Base-by-base conservation (phyloP, 2,113 vertebrate genomes). In the Apteryx mantelli region DNA sequence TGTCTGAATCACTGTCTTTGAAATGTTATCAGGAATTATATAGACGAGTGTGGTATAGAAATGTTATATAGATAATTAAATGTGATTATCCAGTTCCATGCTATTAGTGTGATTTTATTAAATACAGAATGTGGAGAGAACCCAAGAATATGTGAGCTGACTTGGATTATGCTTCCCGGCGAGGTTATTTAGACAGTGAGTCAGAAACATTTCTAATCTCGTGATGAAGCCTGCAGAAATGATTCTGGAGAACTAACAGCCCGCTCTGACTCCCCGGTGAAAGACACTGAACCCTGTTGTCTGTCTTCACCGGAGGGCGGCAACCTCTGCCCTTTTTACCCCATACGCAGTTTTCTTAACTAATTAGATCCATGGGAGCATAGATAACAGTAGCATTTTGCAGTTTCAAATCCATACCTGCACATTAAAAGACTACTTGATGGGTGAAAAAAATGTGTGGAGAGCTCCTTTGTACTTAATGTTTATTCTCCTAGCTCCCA, bases 51-150 rank as follows among this genome's bases (percentile, higher is more conserved):
- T 1, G 79, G 86, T 69, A 2, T 58, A 85, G 88, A 71, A 94
- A 94, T 8, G 20, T 30, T 53, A 17, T 9, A 0, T 50, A 74
- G 97, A 56, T 96, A 96, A 96, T 87, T 13, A 91, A 82, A 71
- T 90, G 84, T 0, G 74, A 91, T 94, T 97, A 89, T 91, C 91
- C 64, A 40, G 91, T 88, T 96, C 88, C 96, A 16, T 81, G 69
- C 91, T 85, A 12, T 97, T 80, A 55, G 55, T 55, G 89, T 75
- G 93, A 83, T 78, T 97, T 98, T 97, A 96, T 97, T 97, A 91
- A 98, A 95, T 4, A 5, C 86, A 80, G 96, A 66, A 91, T 97
- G 82, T 93, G 97, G 95, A 94, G 91, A 50, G 7, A 61, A 64
- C 58, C 95, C 94, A 95, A 87, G 93, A 94, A 95, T 92, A 87